phyloP scores from a whole-genome alignment of 2,113 vertebrate species.

The Chrysochloris asiatica region DNA sequence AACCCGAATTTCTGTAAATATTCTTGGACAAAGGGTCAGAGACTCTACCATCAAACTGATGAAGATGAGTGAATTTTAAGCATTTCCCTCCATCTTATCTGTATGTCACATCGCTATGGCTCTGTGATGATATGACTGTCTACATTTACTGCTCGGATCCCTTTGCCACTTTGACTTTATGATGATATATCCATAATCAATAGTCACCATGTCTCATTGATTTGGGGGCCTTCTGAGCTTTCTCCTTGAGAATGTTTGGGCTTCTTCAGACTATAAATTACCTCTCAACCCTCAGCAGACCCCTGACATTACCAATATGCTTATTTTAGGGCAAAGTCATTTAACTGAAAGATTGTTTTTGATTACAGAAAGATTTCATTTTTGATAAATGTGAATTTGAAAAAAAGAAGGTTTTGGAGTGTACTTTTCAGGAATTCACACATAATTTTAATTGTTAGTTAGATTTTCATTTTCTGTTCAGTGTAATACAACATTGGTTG shows the following conservation, averaged over 20 bases:
- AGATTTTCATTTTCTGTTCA: not conserved
- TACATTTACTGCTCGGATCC: constrained; percentile 66
- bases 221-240: constrained; percentile 66
- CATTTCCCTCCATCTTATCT: not conserved
- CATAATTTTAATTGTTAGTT: not conserved
- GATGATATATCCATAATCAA: constrained; percentile 69
- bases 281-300: not conserved
- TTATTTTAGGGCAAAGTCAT: not conserved
- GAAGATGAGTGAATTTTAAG: not conserved
- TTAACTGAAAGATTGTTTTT: not conserved
- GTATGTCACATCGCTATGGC: not conserved
- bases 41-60: not conserved
- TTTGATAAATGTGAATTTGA: not conserved
- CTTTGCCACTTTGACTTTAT: constrained; percentile 77
- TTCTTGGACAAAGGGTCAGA: not conserved
- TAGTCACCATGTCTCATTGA: constrained; percentile 65
- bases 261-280: constrained; percentile 32
- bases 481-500: not conserved
- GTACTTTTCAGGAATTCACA: not conserved
- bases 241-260: constrained; percentile 34
- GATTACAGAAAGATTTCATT: not conserved
- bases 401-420: not conserved
- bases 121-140: constrained; percentile 54
- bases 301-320: not conserved
- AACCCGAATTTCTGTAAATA: not conserved